Conservation (phyloP, 30 jellyfish, hydroid and myxozoan species). For the Turritopsis rubra region DNA sequence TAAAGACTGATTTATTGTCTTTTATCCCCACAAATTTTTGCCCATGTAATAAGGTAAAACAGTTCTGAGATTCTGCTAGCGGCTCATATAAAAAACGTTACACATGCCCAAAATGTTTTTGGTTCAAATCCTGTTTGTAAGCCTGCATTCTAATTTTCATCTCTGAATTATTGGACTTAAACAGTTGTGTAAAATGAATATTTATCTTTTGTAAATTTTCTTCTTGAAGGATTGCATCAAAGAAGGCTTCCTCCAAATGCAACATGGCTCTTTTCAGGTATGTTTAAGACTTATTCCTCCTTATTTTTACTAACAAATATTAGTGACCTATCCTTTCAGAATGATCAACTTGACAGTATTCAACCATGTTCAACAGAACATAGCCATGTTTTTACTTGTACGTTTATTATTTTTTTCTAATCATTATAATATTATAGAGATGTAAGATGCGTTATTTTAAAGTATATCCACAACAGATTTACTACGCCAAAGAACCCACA, state of each 20-base stretch:
- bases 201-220: not conserved
- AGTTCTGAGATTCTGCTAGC: too few species aligned
- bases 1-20: too few species aligned
- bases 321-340: not conserved
- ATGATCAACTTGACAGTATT: not conserved
- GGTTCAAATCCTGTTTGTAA: too few species aligned
- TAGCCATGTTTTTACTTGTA: not conserved
- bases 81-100: too few species aligned
- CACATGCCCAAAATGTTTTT: too few species aligned
- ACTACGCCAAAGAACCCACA: constrained; percentile 65
- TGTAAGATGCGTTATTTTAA: constrained; percentile 67
- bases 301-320: not conserved
- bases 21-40: too few species aligned
- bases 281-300: not conserved
- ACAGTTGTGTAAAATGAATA: not conserved
- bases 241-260: constrained; percentile 64
- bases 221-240: constrained; percentile 72
- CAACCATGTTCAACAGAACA: not conserved
- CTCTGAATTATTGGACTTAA: not conserved
- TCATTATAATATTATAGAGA: too few species aligned
- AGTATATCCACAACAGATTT: constrained; percentile 74
- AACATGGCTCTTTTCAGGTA: constrained; percentile 85
- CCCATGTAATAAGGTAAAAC: too few species aligned
- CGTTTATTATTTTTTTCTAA: constrained; percentile 15
- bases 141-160: not conserved